Conservation (phyloP, 2,888 invertebrate species). For the Subacronicta megacephala region DNA sequence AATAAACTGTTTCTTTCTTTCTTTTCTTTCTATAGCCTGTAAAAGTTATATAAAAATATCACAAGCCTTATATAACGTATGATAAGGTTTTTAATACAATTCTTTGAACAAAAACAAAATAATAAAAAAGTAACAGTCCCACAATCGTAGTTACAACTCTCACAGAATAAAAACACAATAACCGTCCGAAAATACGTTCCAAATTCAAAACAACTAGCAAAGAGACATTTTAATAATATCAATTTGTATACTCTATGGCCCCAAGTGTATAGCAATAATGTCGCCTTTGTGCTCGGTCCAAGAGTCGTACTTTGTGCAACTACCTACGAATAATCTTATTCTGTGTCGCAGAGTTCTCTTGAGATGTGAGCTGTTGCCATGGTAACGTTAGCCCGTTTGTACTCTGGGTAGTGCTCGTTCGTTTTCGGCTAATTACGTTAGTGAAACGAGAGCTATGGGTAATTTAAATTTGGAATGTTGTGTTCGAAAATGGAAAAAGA, state of each 20-base stretch:
- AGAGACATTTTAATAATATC: slow-evolving; percentile 51
- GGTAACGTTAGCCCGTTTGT: slow-evolving; percentile 19
- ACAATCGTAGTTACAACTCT: slow-evolving; percentile 3
- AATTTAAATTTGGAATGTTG: slow-evolving; percentile 1
- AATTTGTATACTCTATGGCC: slow-evolving; percentile 41
- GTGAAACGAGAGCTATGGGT: neutral
- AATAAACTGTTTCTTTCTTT: too few relatives aligned
- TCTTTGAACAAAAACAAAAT: neutral
- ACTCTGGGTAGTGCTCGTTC: slow-evolving; percentile 1
- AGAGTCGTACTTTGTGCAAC: slow-evolving; percentile 59
- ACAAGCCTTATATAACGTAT: too few relatives aligned
- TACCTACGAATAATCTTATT: slow-evolving; percentile 70
- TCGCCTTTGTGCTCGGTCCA: slow-evolving; percentile 59
- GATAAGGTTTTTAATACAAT: too few relatives aligned
- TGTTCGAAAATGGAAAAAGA: slow-evolving; percentile 1
- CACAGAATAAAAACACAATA: slow-evolving; percentile 15
- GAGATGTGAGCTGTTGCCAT: slow-evolving; percentile 36
- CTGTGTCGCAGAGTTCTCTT: slow-evolving; percentile 46
- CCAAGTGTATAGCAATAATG: slow-evolving; percentile 44
- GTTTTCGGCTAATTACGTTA: slow-evolving; percentile 18
- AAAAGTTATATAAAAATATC: neutral
- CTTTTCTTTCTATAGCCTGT: too few relatives aligned
- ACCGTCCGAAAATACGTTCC: slow-evolving; percentile 17
- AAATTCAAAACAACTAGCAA: slow-evolving; percentile 22
- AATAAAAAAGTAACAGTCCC: slow-evolving; percentile 1